Percentiles rank a stretch among this genome's conserved stretches.
Evolutionary conservation across 2,797 vertebrate species (phyloP).

Genomic region (Columba guinea): DNA sequence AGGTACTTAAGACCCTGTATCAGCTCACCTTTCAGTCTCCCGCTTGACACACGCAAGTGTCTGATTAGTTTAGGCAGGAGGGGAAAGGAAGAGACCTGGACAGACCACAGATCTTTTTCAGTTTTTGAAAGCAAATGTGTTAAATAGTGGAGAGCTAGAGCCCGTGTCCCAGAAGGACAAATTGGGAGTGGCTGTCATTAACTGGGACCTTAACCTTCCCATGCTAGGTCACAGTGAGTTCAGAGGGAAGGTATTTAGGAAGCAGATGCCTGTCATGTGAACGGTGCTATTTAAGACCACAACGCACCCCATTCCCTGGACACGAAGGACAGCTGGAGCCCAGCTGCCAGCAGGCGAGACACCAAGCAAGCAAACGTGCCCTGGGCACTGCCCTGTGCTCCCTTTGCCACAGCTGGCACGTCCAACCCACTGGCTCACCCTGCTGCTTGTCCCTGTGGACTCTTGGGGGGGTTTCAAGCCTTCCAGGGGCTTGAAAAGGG

Average conservation of each 20-base stretch:
- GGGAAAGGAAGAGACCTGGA: neutral
- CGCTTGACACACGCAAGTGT: neutral
- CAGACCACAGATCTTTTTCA: neutral
- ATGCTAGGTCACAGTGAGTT: neutral
- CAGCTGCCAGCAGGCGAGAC: neutral
- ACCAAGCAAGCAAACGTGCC: neutral
- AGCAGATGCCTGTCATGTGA: neutral
- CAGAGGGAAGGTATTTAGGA: slow-evolving; percentile 38
- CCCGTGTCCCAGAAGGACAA: neutral
- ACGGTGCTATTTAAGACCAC: neutral
- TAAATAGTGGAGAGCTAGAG: neutral
- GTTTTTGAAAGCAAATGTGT: neutral
- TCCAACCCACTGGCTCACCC: fast-evolving
- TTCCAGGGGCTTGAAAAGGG: neutral
- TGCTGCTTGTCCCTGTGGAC: neutral
- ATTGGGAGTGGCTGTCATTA: neutral
- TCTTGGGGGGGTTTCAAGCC: neutral
- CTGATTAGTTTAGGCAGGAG: neutral
- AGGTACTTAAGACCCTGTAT: neutral
- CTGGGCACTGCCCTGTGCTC: neutral
- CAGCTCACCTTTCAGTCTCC: neutral
- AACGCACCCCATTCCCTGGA: neutral
- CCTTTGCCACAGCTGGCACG: neutral
- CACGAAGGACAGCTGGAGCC: slow-evolving; percentile 16
- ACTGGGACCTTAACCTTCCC: neutral